A percentile compares a stretch with the other conserved stretches of the same genome.
Evolutionary conservation across 2,797 vertebrate species (phyloP).

Genomic region (Notolabrus celidotus): DNA sequence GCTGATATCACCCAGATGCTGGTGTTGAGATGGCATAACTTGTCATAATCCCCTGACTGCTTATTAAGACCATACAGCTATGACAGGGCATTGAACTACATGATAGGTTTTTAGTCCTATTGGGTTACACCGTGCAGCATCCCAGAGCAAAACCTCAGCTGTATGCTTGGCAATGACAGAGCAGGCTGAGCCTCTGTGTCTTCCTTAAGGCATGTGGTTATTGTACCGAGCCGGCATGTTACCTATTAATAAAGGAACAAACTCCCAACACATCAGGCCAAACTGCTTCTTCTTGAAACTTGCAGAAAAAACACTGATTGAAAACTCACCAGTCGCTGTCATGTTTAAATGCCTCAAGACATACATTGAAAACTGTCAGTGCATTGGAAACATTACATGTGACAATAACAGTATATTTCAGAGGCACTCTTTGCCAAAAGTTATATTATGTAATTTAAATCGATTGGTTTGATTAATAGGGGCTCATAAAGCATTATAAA

Average conservation of each 20-base stretch:
- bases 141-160: too few relatives aligned
- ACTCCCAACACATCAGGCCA: too few relatives aligned
- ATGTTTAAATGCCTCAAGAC: too few relatives aligned
- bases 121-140: slow-evolving; percentile 53
- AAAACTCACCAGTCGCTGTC: too few relatives aligned
- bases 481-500: not conserved
- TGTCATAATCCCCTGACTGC: slow-evolving; percentile 40
- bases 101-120: slow-evolving; percentile 65
- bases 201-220: slow-evolving; percentile 54
- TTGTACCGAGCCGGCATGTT: too few relatives aligned
- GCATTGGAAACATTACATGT: too few relatives aligned
- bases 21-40: slow-evolving; percentile 49
- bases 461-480: not conserved
- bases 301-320: too few relatives aligned
- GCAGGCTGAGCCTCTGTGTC: slow-evolving; percentile 37
- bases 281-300: too few relatives aligned
- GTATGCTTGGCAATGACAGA: slow-evolving; percentile 71
- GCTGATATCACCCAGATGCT: slow-evolving; percentile 19
- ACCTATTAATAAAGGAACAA: too few relatives aligned
- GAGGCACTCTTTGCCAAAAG: too few relatives aligned
- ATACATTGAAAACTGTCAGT: too few relatives aligned
- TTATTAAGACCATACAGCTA: slow-evolving; percentile 49
- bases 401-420: too few relatives aligned
- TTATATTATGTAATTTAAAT: slow-evolving; percentile 1
- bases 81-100: slow-evolving; percentile 58